phyloP scores from a whole-genome alignment of 1,140 invertebrate genomes.

The Diabrotica virgifera region DNA sequence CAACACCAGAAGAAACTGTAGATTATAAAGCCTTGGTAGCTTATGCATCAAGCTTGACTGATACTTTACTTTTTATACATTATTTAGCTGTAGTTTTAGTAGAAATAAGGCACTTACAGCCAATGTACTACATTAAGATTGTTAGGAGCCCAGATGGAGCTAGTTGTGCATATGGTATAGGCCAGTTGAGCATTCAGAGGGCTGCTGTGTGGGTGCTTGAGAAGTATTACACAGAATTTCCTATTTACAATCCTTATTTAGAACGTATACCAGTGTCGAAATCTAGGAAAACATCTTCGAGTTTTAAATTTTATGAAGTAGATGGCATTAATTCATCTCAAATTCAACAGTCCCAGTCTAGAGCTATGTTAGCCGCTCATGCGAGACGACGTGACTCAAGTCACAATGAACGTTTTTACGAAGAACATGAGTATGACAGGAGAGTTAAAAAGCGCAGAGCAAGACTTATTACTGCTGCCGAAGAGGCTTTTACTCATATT shows the following conservation, averaged over 20 bases:
- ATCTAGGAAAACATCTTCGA: conserved; percentile 71
- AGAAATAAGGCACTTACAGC: conserved; percentile 87
- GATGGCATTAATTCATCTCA: conserved; percentile 76
- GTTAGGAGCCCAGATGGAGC: conserved; percentile 93
- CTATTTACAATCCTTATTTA: conserved; percentile 94
- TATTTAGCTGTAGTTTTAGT: conserved; percentile 90
- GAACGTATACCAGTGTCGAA: conserved; percentile 85
- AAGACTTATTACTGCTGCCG: conserved; percentile 85
- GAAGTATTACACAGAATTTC: conserved; percentile 94
- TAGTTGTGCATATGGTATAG: conserved; percentile 80
- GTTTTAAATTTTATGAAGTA: conserved; percentile 97
- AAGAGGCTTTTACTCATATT: conserved; percentile 97
- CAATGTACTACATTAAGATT: conserved; percentile 86
- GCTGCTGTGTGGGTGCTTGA: conserved; percentile 92
- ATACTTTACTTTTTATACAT: conserved; percentile 93
- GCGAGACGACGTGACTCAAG: conserved; percentile 74
- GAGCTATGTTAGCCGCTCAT: conserved; percentile 68
- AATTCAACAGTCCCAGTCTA: conserved; percentile 62
- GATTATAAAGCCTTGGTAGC: conserved; percentile 83
- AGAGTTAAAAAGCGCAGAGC: conserved; percentile 87
- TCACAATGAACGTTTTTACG: conserved; percentile 96
- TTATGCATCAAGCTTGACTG: conserved; percentile 86
- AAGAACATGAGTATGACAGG: conserved; percentile 95
- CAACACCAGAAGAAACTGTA: conserved; percentile 71
- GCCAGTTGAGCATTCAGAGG: conserved; percentile 90